Base-by-base conservation (phyloP, 2,113 vertebrate genomes). In the Climacteris rufus region DNA sequence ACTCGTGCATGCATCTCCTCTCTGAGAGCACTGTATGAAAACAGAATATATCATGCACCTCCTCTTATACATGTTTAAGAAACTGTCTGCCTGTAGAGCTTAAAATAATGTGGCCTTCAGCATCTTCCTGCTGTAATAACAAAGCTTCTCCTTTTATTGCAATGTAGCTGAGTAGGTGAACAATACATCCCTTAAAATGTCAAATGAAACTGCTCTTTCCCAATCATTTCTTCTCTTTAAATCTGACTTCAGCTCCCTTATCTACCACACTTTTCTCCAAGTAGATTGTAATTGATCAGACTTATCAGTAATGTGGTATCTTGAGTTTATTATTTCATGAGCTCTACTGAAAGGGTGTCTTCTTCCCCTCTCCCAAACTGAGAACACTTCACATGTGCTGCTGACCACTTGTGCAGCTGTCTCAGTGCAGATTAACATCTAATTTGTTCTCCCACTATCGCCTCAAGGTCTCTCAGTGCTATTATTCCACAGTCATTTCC, bases 211-310 rank as follows among this genome's bases (percentile, higher is more conserved):
- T 57, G n/a, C 37, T 64, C 18, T 40, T 91, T 89, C 50, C 77
- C 87, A 33, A 83, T n/a, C 52, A 63, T 3, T 66, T 40, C 22
- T 50, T n/a, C n/a, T 83, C 39, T 61, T 59, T n/a, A 59, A 61
- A 45, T 44, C 64, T 81, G 54, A 76, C 23, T 61, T 49, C 2
- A 40, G 45, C 40, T 70, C 30, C 68, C 50, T 87, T 77, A 76
- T 53, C 80, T 77, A 11, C 37, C 5, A 4, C 37, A 37, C 33
- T 74, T 50, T 80, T 61, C 54, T 89, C n/a, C 57, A 89, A 89
- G 42, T 37, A 94, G 76, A 88, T 93, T 56, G 77, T 49, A 94
- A 95, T 92, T 79, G 60, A 82, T 93, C 88, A 80, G 59, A 61
- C 7, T 80, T 87, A 91, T 45, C 28, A 17, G 68, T 15, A 61